phyloP scores from a whole-genome alignment of 2,113 vertebrate species.

The Syrrhaptes paradoxus region DNA sequence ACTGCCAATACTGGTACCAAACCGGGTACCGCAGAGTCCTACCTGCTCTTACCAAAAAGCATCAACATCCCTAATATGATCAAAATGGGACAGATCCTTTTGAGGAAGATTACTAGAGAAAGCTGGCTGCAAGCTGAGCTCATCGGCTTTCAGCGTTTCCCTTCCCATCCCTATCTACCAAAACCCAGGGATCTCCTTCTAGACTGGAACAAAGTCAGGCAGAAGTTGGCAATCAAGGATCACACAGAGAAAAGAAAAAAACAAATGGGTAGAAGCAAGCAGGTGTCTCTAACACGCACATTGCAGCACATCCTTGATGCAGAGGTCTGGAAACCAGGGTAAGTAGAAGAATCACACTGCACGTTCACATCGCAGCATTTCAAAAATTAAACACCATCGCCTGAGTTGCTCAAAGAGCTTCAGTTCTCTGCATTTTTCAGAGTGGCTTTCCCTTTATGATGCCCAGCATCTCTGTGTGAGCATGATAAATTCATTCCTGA shows the following conservation, averaged over 20 bases:
- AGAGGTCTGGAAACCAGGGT: neutral
- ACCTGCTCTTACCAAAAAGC: neutral
- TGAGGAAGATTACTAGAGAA: neutral
- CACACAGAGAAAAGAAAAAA: neutral
- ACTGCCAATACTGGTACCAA: neutral
- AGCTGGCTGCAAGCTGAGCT: neutral
- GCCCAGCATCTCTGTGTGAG: neutral
- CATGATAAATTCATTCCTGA: neutral
- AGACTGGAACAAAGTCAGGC: neutral
- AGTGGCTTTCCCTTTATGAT: neutral
- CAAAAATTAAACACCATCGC: neutral
- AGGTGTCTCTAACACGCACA: neutral
- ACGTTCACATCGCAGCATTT: fast-evolving
- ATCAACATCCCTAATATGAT: neutral
- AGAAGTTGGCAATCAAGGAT: neutral
- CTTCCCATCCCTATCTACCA: neutral
- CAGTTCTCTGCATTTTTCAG: neutral
- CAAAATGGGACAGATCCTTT: neutral
- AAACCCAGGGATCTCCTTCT: neutral
- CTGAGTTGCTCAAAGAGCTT: neutral
- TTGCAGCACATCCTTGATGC: neutral
- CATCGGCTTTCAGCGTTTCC: neutral
- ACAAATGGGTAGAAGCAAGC: neutral
- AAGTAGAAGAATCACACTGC: neutral
- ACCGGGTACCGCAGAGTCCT: neutral